These are phyloP conservation scores for Tragelaphus buxtoni DNA, from an alignment of 2,113 vertebrate species.

Conservation along the genomic window DNA sequence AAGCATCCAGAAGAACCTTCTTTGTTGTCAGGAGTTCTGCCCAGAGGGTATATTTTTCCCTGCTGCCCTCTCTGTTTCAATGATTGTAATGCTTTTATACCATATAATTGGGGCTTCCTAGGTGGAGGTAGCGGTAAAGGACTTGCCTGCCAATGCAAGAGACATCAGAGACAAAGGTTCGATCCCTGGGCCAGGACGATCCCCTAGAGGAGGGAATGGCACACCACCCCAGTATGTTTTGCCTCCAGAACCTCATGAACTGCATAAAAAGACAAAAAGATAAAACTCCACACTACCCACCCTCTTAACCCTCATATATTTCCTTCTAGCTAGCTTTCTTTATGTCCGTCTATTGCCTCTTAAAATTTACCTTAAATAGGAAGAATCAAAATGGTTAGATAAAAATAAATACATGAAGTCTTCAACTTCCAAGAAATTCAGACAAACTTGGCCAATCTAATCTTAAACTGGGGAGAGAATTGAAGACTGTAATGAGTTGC, in stretches of 20 bases:
- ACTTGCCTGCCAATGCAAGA: neutral
- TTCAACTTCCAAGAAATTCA: slow-evolving; percentile 32
- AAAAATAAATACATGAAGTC: neutral
- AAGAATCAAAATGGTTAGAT: neutral
- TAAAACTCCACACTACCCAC: accelerated
- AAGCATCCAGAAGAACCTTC: neutral
- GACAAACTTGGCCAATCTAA: neutral
- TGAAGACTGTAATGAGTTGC: neutral
- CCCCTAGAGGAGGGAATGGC: neutral
- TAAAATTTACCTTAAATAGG: neutral
- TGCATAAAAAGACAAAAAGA: neutral
- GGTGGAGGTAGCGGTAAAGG: neutral
- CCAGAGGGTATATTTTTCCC: neutral
- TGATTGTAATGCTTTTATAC: neutral
- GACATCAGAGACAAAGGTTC: neutral
- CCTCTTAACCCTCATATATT: neutral
- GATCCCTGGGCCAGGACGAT: neutral
- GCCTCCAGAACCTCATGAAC: neutral
- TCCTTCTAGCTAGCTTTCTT: neutral
- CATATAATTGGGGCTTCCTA: neutral
- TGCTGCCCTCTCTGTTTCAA: neutral
- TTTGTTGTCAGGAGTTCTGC: neutral
- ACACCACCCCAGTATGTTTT: neutral
- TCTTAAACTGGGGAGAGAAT: neutral
- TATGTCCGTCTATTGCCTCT: neutral